phyloP scores from a whole-genome alignment of 92 coral and sea anemone genomes.

The Pocillopora grandis region DNA sequence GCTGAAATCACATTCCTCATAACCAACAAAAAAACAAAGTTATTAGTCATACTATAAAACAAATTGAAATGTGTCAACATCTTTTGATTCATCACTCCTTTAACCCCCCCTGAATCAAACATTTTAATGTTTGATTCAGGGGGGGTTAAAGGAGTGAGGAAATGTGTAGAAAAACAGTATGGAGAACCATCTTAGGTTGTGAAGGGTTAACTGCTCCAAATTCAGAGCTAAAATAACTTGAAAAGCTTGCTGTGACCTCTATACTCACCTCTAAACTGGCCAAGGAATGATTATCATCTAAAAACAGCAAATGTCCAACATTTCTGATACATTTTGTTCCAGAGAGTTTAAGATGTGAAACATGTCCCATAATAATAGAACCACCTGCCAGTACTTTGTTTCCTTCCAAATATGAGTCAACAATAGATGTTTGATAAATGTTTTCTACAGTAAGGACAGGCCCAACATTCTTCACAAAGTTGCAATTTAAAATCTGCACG shows the following conservation, averaged over 20 bases:
- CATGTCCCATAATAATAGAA: conserved; percentile 23
- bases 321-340: conserved; percentile 35
- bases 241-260: background rate
- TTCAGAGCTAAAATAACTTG: too few relatives aligned
- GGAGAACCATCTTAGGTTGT: too few relatives aligned
- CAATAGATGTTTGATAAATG: conserved; percentile 10
- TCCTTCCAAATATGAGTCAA: conserved; percentile 6
- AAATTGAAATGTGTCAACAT: too few relatives aligned
- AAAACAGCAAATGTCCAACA: conserved; percentile 37
- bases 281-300: background rate
- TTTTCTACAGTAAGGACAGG: conserved; percentile 28
- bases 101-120: too few relatives aligned
- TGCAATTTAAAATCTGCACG: conserved; percentile 1
- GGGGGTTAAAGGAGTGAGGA: too few relatives aligned
- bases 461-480: conserved; percentile 29
- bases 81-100: too few relatives aligned
- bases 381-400: conserved; percentile 5
- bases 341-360: conserved; percentile 12
- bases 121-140: too few relatives aligned
- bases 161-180: too few relatives aligned
- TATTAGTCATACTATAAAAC: background rate
- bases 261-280: conserved; percentile 35
- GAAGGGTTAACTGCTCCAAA: too few relatives aligned
- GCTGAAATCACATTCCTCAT: conserved; percentile 53
- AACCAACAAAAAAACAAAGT: background rate